Conservation (phyloP, 1,140 invertebrate genomes). For the Orchestia grillus region DNA sequence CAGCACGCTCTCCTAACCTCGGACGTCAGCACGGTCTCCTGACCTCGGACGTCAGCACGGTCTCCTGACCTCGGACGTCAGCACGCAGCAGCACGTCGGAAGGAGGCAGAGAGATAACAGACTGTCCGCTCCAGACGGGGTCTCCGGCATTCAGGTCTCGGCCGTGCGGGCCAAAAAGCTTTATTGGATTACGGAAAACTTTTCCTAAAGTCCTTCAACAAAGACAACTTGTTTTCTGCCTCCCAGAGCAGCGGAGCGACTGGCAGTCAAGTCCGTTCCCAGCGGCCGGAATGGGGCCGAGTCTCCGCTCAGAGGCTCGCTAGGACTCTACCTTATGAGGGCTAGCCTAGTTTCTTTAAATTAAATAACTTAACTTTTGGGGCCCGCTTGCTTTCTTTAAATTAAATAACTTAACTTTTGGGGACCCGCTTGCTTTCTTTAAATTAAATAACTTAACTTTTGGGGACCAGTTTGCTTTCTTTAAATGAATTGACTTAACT, state of each 20-base stretch:
- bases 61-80: background rate
- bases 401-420: background rate
- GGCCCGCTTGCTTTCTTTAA: background rate
- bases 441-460: background rate
- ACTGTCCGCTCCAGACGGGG: background rate
- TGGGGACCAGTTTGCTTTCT: too few relatives aligned
- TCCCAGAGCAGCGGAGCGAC: background rate
- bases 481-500: too few relatives aligned
- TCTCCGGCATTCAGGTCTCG: background rate
- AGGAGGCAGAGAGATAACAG: background rate
- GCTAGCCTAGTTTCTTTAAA: background rate
- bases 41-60: too few relatives aligned
- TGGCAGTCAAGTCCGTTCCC: background rate
- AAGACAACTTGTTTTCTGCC: background rate
- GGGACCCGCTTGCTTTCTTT: background rate
- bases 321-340: background rate
- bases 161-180: background rate
- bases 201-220: background rate
- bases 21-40: too few relatives aligned
- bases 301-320: background rate
- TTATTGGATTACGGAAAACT: background rate
- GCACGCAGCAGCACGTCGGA: background rate
- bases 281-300: background rate
- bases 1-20: too few relatives aligned
- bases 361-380: background rate